Conservation (phyloP, 2,797 vertebrate genomes). For the Onychomys arenicola region DNA sequence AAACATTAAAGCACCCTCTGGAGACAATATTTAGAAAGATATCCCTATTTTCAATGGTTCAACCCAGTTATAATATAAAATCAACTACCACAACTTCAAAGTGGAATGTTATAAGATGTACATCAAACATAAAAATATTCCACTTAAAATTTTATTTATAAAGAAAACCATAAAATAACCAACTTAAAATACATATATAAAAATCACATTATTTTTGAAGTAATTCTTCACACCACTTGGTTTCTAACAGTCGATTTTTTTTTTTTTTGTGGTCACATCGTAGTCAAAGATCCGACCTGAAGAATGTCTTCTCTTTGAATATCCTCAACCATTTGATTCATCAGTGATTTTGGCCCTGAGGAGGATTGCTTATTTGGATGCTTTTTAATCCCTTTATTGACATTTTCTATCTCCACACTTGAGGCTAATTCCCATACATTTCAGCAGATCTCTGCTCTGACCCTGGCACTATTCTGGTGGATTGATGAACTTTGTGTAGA, state of each 20-base stretch:
- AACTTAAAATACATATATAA: neutral
- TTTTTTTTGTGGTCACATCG: neutral
- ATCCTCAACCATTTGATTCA: neutral
- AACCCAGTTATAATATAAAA: neutral
- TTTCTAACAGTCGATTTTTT: neutral
- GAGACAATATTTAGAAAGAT: neutral
- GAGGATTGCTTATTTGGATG: neutral
- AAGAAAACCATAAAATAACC: neutral
- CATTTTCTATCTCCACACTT: constrained; percentile 63
- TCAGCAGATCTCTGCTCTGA: constrained; percentile 14
- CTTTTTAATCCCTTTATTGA: constrained; percentile 70
- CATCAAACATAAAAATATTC: neutral
- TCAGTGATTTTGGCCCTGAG: neutral
- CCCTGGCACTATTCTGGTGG: neutral
- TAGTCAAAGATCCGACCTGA: neutral
- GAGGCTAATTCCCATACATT: neutral
- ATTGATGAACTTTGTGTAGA: constrained; percentile 34
- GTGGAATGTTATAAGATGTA: neutral
- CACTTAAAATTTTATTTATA: neutral
- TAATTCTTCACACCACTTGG: neutral
- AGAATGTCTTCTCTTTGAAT: neutral
- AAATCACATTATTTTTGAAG: neutral
- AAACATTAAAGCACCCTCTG: neutral
- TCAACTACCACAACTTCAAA: neutral
- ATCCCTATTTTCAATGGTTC: no score